These are phyloP conservation scores for Corythucha ciliata DNA, from an alignment of 2,888 invertebrate genomes.

Conservation along the genomic window DNA sequence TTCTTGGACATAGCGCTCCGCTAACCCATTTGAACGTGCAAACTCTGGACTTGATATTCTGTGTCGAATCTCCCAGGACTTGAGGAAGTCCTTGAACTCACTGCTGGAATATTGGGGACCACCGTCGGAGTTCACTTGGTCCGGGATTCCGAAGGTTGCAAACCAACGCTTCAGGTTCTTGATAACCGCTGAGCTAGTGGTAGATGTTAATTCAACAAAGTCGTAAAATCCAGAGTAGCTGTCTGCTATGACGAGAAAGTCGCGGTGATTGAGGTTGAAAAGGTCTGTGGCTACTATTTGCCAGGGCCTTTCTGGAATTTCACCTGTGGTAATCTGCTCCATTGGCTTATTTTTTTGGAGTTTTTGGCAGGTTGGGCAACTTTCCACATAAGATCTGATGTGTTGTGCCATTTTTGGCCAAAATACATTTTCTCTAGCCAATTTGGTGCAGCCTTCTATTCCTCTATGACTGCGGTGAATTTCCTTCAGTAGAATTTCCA, in stretches of 20 bases:
- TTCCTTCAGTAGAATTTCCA: conserved; percentile 4
- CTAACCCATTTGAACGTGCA: conserved; percentile 10
- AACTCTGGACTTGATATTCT: conserved; percentile 16
- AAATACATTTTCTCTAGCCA: conserved; percentile 14
- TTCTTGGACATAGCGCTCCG: conserved; percentile 14
- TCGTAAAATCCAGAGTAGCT: conserved; percentile 19
- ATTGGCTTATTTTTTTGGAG: conserved; percentile 3
- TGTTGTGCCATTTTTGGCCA: conserved; percentile 11
- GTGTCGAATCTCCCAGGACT: conserved; percentile 14
- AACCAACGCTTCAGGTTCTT: conserved; percentile 14
- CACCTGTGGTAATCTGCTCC: neutral
- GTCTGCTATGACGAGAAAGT: conserved; percentile 13
- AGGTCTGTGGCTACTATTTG: conserved; percentile 15
- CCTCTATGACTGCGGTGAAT: conserved; percentile 8
- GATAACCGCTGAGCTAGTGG: neutral
- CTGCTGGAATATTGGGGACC: conserved; percentile 13
- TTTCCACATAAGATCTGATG: neutral
- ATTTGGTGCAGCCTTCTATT: conserved; percentile 2
- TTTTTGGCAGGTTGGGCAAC: conserved; percentile 8
- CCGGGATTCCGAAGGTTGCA: conserved; percentile 2
- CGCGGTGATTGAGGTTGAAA: conserved; percentile 10
- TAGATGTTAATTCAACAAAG: conserved; percentile 7
- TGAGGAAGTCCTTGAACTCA: conserved; percentile 1
- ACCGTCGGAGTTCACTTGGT: conserved; percentile 13
- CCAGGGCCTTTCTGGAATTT: conserved; percentile 1